Percentiles rank a stretch among this genome's conserved stretches.
phyloP scores from a whole-genome alignment of 2,113 vertebrate species.

The Periophthalmodon schlosseri region DNA sequence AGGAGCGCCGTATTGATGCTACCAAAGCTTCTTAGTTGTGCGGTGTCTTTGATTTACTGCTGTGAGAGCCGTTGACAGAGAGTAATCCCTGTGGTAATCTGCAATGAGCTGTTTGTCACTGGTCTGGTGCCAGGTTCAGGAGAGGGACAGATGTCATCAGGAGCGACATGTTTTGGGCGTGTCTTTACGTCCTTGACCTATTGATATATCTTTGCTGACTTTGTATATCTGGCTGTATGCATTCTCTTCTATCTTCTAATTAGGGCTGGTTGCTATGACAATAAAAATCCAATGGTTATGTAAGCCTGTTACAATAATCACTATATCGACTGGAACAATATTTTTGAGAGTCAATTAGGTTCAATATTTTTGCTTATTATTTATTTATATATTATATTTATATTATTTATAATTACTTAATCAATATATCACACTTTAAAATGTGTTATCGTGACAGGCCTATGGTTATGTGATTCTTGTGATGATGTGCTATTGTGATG shows the following conservation, averaged over 20 bases:
- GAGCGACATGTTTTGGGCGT: conserved; percentile 18
- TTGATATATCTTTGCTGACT: background rate
- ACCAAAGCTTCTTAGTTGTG: conserved; percentile 63
- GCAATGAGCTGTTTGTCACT: conserved; percentile 54
- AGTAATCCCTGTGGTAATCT: conserved; percentile 70
- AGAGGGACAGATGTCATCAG: conserved; percentile 30
- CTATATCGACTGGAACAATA: no score
- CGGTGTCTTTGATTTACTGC: conserved; percentile 62
- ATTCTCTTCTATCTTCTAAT: background rate
- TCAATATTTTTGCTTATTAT: no score
- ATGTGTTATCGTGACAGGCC: no score
- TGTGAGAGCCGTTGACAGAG: conserved; percentile 57
- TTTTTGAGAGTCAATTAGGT: no score
- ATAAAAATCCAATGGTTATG: no score
- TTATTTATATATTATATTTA: no score
- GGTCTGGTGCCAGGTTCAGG: conserved; percentile 49
- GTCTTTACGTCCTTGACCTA: background rate
- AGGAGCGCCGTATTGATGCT: conserved; percentile 35
- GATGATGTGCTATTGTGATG: no score
- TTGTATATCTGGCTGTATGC: background rate
- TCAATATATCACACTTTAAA: no score
- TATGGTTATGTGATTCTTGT: no score
- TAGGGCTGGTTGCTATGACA: background rate
- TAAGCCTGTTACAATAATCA: no score
- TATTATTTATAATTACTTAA: no score